These are phyloP conservation scores for Hylaeus volcanicus DNA, from an alignment of 1,140 invertebrate genomes.

Conservation along the genomic window DNA sequence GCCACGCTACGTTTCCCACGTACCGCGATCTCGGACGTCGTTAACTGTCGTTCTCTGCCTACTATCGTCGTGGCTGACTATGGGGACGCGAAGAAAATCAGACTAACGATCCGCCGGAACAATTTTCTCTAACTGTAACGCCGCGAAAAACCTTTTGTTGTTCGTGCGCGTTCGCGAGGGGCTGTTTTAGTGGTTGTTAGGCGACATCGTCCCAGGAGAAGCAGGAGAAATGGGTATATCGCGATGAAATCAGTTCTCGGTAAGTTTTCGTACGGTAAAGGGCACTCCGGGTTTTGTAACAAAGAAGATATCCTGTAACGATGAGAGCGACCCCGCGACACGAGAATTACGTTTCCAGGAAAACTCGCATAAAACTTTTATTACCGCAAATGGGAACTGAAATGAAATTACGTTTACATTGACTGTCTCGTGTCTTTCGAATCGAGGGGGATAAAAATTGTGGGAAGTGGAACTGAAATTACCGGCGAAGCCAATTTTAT, in stretches of 20 bases:
- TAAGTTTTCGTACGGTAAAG: background rate
- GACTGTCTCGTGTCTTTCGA: no score
- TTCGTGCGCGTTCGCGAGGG: background rate
- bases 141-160: constrained; percentile 43
- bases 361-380: background rate
- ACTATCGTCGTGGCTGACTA: constrained; percentile 28
- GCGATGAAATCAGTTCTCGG: background rate
- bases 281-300: background rate
- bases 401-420: background rate
- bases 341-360: background rate
- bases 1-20: constrained; percentile 58
- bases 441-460: no score
- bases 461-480: no score
- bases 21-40: constrained; percentile 36
- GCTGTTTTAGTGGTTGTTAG: constrained; percentile 10
- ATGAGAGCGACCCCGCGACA: background rate
- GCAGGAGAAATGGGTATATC: background rate
- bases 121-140: constrained; percentile 36
- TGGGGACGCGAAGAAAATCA: constrained; percentile 51
- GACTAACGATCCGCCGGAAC: constrained; percentile 39
- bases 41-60: constrained; percentile 45
- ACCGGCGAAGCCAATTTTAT: no score
- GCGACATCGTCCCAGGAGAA: background rate
- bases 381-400: background rate
- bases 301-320: background rate